These are phyloP conservation scores for Tetanocera ferruginea DNA, from an alignment of 2,888 invertebrate species.

Conservation along the genomic window DNA sequence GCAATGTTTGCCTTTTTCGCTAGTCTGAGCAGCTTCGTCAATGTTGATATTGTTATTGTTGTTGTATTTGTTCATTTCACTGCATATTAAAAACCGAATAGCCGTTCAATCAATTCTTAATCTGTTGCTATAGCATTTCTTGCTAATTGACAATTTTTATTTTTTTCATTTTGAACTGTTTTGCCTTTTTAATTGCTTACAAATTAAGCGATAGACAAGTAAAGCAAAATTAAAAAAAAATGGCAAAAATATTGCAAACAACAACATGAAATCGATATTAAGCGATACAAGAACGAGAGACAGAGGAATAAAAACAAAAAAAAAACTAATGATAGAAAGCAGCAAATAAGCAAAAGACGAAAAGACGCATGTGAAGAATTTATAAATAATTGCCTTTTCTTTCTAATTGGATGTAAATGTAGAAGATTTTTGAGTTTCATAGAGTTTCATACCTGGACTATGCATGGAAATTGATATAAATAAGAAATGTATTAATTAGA, in stretches of 20 bases:
- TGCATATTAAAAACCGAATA: conserved; percentile 33
- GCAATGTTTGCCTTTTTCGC: no score
- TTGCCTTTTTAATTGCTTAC: conserved; percentile 48
- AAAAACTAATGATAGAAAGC: background rate
- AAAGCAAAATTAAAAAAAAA: background rate
- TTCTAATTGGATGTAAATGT: no score
- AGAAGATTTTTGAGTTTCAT: no score
- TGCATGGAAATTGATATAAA: no score
- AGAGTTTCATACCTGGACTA: no score
- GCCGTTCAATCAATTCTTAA: conserved; percentile 47
- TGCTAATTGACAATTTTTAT: conserved; percentile 30
- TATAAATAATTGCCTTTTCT: no score
- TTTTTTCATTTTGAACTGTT: conserved; percentile 21
- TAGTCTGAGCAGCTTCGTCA: background rate
- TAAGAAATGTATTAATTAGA: no score
- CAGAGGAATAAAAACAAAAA: background rate
- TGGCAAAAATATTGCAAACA: background rate
- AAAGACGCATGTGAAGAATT: background rate
- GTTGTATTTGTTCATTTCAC: background rate
- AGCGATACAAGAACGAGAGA: background rate
- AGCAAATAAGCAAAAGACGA: background rate
- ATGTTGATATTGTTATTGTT: conserved; percentile 31
- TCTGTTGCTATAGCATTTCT: conserved; percentile 44
- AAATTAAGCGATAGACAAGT: conserved; percentile 49
- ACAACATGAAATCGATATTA: background rate